Evolutionary conservation across 2,888 invertebrate genomes (phyloP), one percentile per base, ranked within the genome.

Genomic region (Acleris holmiana): DNA sequence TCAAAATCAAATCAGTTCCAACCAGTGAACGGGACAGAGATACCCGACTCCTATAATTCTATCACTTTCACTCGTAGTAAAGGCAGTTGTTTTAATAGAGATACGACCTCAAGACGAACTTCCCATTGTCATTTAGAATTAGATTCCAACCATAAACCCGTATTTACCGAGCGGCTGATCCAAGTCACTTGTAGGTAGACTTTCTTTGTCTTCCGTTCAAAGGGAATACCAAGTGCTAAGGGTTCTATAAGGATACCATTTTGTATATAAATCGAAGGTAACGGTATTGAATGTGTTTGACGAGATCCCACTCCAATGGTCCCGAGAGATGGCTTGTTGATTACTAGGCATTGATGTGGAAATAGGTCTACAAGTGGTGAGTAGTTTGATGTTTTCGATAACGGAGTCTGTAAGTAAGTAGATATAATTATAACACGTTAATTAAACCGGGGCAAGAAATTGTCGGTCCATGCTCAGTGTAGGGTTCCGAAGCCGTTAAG

Each of bases 361-460:
- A 19, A 47, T 47, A 47, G 1, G n/a, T 44, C 35, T 44, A 44
- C n/a, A 17, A 15, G 35, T 10, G n/a, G 44, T 4, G 44, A 5
- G 44, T 44, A 17, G 44, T 44, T 44, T 44, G 44, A 44, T 44
- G 44, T n/a, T 44, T n/a, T n/a, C 13, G 44, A 44, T 44, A 17
- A n/a, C 17, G 6, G 44, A 15, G 0, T 40, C 40, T 41, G 15
- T 29, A 10, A 3, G 15, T 29, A 10, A 3, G 8, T 10, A 29
- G 29, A 29, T 29, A 7, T 8, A 1, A 29, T 8, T 8, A 29
- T 23, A 2, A 23, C 2, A 2, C 4, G 4, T 23, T 4, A 4
- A 23, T 23, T 23, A 23, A n/a, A n/a, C n/a, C n/a, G n/a, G n/a
- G n/a, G n/a, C n/a, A n/a, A n/a, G n/a, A n/a, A n/a, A n/a, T n/a